Conservation (phyloP, 2,797 vertebrate species). For the Iguana delicatissima region DNA sequence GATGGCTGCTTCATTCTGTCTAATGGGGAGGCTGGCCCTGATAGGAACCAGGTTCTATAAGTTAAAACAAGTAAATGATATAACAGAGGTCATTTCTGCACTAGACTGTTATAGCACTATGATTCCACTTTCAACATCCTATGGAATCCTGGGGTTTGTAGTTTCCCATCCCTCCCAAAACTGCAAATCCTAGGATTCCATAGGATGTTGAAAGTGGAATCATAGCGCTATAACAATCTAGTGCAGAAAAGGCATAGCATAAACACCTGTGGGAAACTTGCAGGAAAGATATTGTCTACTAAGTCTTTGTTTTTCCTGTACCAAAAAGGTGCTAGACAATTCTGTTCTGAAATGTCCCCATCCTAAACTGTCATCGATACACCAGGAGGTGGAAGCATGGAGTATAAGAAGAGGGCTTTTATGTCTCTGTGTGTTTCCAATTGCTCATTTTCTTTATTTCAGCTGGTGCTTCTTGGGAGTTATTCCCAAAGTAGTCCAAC, state of each 20-base stretch:
- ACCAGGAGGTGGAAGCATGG: not conserved
- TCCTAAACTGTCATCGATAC: not conserved
- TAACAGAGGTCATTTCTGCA: not conserved
- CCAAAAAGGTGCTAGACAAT: not conserved
- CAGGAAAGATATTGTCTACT: not conserved
- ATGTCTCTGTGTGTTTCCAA: not conserved
- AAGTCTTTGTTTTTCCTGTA: not conserved
- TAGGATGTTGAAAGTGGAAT: too few relatives aligned
- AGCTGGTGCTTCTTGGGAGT: slow-evolving; percentile 15
- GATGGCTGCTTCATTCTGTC: not conserved
- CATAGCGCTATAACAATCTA: too few relatives aligned
- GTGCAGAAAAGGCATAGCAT: too few relatives aligned
- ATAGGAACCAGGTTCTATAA: not conserved
- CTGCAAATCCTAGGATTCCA: too few relatives aligned
- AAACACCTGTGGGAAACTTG: not conserved
- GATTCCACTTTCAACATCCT: too few relatives aligned
- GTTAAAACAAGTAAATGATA: not conserved
- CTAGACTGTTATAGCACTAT: too few relatives aligned
- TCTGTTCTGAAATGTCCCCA: not conserved
- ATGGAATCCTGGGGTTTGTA: too few relatives aligned
- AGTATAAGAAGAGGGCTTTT: not conserved
- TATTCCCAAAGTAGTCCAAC: slow-evolving; percentile 5
- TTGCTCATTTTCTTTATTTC: slow-evolving; percentile 18
- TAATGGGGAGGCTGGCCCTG: not conserved
- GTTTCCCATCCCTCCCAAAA: too few relatives aligned